Conservation (phyloP, 2,888 invertebrate genomes). For the Drosophila anomelani region DNA sequence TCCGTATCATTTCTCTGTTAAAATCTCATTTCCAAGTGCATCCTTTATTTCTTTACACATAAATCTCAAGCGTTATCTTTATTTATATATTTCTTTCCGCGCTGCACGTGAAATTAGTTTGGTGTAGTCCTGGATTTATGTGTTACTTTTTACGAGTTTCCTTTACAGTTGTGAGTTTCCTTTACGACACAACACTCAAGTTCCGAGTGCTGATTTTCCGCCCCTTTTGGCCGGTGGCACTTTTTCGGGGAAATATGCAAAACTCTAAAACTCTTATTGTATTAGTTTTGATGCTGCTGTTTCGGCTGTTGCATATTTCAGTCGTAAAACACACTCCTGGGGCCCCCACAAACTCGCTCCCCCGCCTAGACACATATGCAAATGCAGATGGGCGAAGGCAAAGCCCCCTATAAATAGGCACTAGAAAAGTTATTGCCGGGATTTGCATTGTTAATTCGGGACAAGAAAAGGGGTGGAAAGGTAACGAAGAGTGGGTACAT, state of each 20-base stretch:
- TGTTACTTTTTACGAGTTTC: constrained; percentile 8
- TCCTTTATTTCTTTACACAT: background rate
- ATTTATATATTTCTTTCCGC: background rate
- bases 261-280: constrained; percentile 39
- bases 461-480: constrained; percentile 7
- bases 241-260: constrained; percentile 34
- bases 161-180: background rate
- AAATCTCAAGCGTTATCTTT: background rate
- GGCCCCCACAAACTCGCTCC: background rate
- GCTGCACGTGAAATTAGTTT: constrained; percentile 3
- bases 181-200: constrained; percentile 1
- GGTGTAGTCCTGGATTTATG: constrained; percentile 5
- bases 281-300: constrained; percentile 43
- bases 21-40: background rate
- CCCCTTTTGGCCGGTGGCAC: background rate
- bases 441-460: constrained; percentile 31
- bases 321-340: constrained; percentile 52
- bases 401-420: constrained; percentile 24
- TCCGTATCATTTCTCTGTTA: background rate
- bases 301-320: constrained; percentile 59
- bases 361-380: constrained; percentile 21
- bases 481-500: background rate
- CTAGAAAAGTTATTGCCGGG: constrained; percentile 28
- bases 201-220: constrained; percentile 7
- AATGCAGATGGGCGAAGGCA: constrained; percentile 34